phyloP scores from a whole-genome alignment of 1,140 invertebrate species.

The Scaptomyza pallida region DNA sequence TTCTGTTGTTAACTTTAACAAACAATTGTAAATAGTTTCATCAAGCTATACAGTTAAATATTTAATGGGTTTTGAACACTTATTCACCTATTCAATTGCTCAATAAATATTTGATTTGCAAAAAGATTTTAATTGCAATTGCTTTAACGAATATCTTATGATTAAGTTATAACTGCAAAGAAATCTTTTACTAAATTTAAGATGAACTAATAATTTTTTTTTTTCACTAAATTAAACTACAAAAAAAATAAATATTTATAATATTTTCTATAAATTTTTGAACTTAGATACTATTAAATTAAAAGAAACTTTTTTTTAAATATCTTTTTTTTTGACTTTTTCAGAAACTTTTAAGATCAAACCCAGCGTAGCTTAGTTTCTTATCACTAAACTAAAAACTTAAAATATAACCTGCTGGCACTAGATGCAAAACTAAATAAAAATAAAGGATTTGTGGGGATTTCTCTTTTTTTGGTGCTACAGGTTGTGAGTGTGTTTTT shows the following conservation, averaged over 20 bases:
- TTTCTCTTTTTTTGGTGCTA: slow-evolving; percentile 5
- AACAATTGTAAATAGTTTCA: not conserved
- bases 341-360: not conserved
- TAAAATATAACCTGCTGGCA: slow-evolving; percentile 60
- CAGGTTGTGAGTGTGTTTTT: not conserved
- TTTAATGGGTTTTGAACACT: not conserved
- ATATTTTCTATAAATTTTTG: not conserved
- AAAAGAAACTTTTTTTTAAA: too few species aligned
- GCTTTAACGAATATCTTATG: not conserved
- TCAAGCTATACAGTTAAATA: slow-evolving; percentile 8
- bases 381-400: slow-evolving; percentile 9
- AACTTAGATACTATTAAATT: too few species aligned
- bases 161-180: too few species aligned
- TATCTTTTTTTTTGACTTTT: too few species aligned
- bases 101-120: not conserved
- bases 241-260: not conserved
- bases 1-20: not conserved
- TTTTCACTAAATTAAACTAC: too few species aligned
- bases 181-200: too few species aligned
- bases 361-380: not conserved
- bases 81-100: not conserved
- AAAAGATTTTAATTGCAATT: not conserved
- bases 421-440: slow-evolving; percentile 46
- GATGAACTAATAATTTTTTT: too few species aligned
- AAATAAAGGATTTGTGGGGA: slow-evolving; percentile 16